Evolutionary conservation across 2,888 invertebrate genomes (phyloP).

Genomic region (Lithophane semibrunnea): DNA sequence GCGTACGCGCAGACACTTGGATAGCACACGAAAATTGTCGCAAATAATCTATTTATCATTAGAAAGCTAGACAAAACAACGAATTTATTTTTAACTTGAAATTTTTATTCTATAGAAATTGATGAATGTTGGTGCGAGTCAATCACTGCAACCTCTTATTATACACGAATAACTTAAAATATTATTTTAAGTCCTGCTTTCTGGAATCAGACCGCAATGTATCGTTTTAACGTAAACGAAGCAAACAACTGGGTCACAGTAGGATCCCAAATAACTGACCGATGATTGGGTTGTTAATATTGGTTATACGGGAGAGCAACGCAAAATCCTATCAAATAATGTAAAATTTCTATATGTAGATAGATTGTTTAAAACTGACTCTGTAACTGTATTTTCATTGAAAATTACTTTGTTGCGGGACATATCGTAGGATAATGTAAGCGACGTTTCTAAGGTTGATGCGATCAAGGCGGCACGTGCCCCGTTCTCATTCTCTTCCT

Average conservation of each 20-base stretch:
- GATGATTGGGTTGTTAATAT: conserved; percentile 47
- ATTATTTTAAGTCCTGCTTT: neutral
- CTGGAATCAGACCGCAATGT: conserved; percentile 24
- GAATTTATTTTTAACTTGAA: conserved; percentile 4
- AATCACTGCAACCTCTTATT: neutral
- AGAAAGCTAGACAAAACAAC: conserved; percentile 55
- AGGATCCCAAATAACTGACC: conserved; percentile 55
- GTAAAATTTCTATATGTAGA: neutral
- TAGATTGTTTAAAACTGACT: neutral
- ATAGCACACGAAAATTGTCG: conserved; percentile 52
- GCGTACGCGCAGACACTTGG: conserved; percentile 70
- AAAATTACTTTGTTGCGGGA: conserved; percentile 25
- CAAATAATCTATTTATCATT: conserved; percentile 39
- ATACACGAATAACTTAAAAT: neutral
- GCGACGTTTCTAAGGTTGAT: conserved; percentile 36
- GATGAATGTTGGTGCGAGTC: neutral
- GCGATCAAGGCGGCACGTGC: conserved; percentile 63
- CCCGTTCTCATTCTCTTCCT: conserved; percentile 73
- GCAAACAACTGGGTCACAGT: conserved; percentile 54
- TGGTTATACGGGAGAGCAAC: conserved; percentile 22
- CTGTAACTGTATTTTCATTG: conserved; percentile 14
- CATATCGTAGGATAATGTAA: neutral
- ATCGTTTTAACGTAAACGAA: conserved; percentile 54
- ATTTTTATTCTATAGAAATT: neutral
- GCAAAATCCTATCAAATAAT: neutral